Conservation (phyloP, 2,113 vertebrate genomes). For the Spermophilus dauricus region DNA sequence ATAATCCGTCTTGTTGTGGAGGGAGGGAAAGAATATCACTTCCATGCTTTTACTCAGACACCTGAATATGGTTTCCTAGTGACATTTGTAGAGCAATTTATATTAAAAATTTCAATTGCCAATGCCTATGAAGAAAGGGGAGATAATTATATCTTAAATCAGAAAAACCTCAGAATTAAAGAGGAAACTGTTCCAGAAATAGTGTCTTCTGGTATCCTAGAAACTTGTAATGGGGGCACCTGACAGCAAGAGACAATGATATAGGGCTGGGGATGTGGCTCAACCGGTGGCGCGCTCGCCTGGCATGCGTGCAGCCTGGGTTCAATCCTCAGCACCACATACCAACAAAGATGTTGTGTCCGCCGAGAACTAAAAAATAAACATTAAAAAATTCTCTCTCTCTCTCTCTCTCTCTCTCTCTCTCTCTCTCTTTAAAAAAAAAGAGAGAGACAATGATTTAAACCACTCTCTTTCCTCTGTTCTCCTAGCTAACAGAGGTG, state of each 20-base stretch:
- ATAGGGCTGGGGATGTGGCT: too few species aligned
- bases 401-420: too few species aligned
- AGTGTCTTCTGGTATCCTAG: not conserved
- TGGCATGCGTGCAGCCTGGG: too few species aligned
- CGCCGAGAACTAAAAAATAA: too few species aligned
- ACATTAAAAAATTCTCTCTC: too few species aligned
- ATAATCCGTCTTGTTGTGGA: fast-evolving
- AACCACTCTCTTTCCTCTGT: not conserved
- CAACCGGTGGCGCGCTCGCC: too few species aligned
- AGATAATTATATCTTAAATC: not conserved
- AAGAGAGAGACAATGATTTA: too few species aligned
- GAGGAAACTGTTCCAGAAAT: not conserved
- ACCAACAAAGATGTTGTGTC: too few species aligned
- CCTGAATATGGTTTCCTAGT: not conserved
- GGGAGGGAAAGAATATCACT: not conserved
- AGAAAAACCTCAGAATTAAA: not conserved
- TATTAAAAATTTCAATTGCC: not conserved
- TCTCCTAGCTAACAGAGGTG: not conserved
- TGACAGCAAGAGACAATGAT: not conserved
- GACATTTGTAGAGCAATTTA: not conserved
- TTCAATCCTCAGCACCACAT: too few species aligned
- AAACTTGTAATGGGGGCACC: not conserved
- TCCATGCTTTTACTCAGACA: not conserved
- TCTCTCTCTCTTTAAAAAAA: too few species aligned
- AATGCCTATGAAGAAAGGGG: not conserved